Percentiles rank a stretch among this genome's conserved stretches.
Conservation (phyloP, 2,888 invertebrate species). For the Hyalella azteca region DNA sequence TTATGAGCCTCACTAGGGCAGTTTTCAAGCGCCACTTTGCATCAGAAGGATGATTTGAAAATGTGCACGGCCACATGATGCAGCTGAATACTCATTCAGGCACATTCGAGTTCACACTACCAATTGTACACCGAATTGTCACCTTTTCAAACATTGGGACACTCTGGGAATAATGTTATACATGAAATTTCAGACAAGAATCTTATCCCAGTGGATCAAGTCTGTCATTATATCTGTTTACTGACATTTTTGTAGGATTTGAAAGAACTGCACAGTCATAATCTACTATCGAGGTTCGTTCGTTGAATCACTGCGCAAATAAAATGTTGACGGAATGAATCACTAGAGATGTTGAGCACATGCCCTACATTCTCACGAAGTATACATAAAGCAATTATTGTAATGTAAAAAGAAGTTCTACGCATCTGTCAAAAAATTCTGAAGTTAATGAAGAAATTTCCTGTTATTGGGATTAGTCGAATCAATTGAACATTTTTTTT, state of each 20-base stretch:
- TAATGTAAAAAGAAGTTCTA: too few species aligned
- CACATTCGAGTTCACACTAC: constrained; percentile 15
- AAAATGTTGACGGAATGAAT: too few species aligned
- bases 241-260: not conserved
- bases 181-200: not conserved
- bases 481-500: too few species aligned
- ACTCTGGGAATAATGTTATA: not conserved
- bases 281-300: constrained; percentile 18
- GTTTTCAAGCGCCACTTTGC: constrained; percentile 24
- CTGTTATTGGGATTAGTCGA: too few species aligned
- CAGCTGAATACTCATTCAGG: constrained; percentile 5
- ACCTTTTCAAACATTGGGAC: constrained; percentile 9
- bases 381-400: too few species aligned
- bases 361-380: too few species aligned
- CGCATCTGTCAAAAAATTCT: too few species aligned
- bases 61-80: constrained; percentile 29
- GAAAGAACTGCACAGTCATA: not conserved
- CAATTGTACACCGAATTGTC: not conserved
- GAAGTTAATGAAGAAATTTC: too few species aligned
- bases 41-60: constrained; percentile 25
- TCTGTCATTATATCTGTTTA: not conserved
- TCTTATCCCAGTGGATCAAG: constrained; percentile 2
- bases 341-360: too few species aligned
- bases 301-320: too few species aligned
- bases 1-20: not conserved